These are phyloP conservation scores for Chelonoidis abingdonii DNA, from an alignment of 2,113 vertebrate species.

Conservation along the genomic window DNA sequence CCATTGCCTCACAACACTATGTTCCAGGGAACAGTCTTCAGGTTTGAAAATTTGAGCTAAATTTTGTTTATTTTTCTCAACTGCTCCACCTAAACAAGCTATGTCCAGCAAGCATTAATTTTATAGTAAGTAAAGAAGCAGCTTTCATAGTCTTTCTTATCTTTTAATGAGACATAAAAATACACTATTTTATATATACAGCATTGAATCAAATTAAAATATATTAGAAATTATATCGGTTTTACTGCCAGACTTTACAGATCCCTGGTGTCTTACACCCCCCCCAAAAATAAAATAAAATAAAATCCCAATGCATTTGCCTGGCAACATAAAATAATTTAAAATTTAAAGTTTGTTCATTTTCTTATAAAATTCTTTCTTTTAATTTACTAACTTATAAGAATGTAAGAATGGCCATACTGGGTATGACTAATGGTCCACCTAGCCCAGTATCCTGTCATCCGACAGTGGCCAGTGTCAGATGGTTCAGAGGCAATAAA, in stretches of 20 bases:
- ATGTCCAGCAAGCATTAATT: constrained; percentile 61
- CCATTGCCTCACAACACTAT: neutral
- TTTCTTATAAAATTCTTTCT: constrained; percentile 35
- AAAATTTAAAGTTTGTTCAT: constrained; percentile 45
- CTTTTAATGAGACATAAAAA: constrained; percentile 54
- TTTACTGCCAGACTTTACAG: neutral
- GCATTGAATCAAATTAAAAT: neutral
- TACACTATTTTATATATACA: constrained; percentile 2
- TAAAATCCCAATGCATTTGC: constrained; percentile 9
- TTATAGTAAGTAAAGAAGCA: constrained; percentile 35
- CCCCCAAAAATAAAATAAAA: neutral
- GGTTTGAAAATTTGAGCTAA: constrained; percentile 8
- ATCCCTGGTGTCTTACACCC: neutral
- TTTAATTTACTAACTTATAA: constrained; percentile 41
- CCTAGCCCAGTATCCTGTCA: neutral
- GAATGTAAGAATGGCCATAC: neutral
- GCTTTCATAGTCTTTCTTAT: constrained; percentile 50
- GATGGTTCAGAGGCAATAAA: neutral
- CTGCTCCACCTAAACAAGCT: neutral
- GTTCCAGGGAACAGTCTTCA: neutral
- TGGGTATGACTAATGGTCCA: neutral
- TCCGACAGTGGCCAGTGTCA: neutral
- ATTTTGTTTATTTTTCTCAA: constrained; percentile 26
- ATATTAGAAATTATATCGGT: neutral
- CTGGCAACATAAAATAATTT: constrained; percentile 58